Percentiles rank a stretch among this genome's conserved stretches.
Evolutionary conservation across 1,140 invertebrate genomes (phyloP).

Genomic region (Hydropsyche tenuis): DNA sequence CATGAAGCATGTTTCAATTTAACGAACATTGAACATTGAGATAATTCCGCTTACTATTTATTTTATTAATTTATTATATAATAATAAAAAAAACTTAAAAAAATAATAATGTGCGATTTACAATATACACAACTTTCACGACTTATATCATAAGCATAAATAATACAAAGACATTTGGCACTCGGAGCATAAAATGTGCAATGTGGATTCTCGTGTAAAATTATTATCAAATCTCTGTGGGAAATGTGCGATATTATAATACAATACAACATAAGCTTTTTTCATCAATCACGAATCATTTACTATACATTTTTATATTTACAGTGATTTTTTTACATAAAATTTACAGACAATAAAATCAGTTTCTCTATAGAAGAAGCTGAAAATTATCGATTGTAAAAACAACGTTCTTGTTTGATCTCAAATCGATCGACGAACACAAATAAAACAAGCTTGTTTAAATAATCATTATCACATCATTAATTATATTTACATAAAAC

Average conservation of each 20-base stretch:
- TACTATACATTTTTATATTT: conserved; percentile 8
- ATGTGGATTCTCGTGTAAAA: not conserved
- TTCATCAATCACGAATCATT: not conserved
- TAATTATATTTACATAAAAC: too few species aligned
- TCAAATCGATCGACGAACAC: too few species aligned
- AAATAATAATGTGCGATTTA: not conserved
- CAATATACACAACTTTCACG: not conserved
- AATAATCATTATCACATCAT: too few species aligned
- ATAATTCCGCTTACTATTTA: conserved; percentile 18
- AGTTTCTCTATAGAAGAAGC: too few species aligned
- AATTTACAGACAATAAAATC: not conserved
- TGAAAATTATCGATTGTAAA: too few species aligned
- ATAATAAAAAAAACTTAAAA: not conserved
- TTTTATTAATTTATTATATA: not conserved
- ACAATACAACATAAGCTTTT: too few species aligned
- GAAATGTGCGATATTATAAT: not conserved
- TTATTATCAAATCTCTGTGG: not conserved
- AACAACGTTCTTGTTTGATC: too few species aligned
- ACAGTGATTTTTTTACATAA: conserved; percentile 12
- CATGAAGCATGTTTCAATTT: conserved; percentile 32
- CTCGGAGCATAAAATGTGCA: not conserved
- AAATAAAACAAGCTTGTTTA: too few species aligned
- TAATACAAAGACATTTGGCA: not conserved
- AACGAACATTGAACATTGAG: conserved; percentile 36
- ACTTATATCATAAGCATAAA: not conserved